Conservation (phyloP, 2,113 vertebrate species). For the Bucco capensis region DNA sequence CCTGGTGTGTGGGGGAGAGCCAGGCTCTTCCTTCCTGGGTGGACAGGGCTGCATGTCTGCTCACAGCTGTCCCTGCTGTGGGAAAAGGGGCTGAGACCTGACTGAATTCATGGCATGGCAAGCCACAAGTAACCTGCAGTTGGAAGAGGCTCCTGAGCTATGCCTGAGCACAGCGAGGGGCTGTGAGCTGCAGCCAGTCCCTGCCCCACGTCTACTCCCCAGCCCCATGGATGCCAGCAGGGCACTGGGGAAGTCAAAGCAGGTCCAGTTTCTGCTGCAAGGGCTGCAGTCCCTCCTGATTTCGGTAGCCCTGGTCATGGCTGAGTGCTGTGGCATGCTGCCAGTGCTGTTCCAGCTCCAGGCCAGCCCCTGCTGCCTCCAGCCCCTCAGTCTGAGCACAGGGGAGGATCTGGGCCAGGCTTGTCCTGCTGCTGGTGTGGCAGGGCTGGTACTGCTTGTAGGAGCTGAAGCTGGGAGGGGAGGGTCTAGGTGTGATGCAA, state of each 20-base stretch:
- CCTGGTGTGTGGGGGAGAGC: background rate
- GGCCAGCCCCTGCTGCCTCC: background rate
- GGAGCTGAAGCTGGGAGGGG: background rate
- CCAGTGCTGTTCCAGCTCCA: background rate
- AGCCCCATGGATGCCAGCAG: rapidly evolving
- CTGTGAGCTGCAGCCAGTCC: background rate
- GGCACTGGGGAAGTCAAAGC: background rate
- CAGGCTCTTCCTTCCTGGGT: background rate
- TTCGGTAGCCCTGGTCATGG: rapidly evolving
- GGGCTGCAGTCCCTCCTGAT: background rate
- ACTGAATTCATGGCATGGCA: background rate
- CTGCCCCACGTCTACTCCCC: background rate
- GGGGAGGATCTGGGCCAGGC: background rate
- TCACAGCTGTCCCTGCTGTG: background rate
- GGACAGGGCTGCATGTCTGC: rapidly evolving
- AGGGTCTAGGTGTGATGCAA: background rate
- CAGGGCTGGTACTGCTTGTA: background rate
- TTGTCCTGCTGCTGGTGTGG: rapidly evolving
- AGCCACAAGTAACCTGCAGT: background rate
- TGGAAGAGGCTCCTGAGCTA: rapidly evolving
- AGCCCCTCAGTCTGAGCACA: rapidly evolving
- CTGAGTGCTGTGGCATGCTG: rapidly evolving
- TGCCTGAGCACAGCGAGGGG: background rate
- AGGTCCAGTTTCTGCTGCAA: background rate
- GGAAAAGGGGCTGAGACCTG: background rate